Evolutionary conservation across 1,140 invertebrate species (phyloP).

Genomic region (Drosophila melanogaster): Release_6_plus_ISO1_MT NT_033779.5:3901001-3901500

Average conservation of each 20-base stretch:
- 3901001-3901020: neutral
- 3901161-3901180: constrained; percentile 71
- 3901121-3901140: constrained; percentile 35
- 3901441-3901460: neutral
- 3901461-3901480: too few relatives aligned
- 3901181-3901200: constrained; percentile 49
- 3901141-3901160: constrained; percentile 57
- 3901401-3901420: constrained; percentile 7
- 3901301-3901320: constrained; percentile 48
- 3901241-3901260: constrained; percentile 49
- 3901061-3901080: constrained; percentile 75
- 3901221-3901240: constrained; percentile 44
- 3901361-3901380: neutral
- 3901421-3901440: neutral
- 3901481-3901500: neutral
- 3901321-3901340: constrained; percentile 26
- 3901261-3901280: neutral
- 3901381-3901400: constrained; percentile 35
- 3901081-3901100: constrained; percentile 74
- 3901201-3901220: constrained; percentile 70
- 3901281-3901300: constrained; percentile 32
- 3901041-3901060: constrained; percentile 48
- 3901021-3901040: constrained; percentile 26
- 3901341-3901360: neutral
- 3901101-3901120: constrained; percentile 43